A percentile compares a stretch with the other conserved stretches of the same genome.
These are phyloP conservation scores for Coptodon bakossiorum DNA, from an alignment of 2,113 vertebrate species.

Conservation along the genomic window DNA sequence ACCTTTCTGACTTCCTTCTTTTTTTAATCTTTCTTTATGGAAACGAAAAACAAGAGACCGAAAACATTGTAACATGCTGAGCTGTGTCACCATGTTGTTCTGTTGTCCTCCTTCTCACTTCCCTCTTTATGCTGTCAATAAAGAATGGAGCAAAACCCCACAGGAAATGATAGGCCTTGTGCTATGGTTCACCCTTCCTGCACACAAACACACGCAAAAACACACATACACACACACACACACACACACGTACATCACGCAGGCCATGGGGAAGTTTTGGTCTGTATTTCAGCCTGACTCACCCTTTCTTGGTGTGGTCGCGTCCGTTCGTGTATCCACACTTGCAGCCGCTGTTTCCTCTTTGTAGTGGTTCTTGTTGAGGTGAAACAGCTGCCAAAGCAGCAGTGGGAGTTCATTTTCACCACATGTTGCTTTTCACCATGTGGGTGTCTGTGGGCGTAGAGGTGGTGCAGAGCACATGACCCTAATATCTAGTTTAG, in stretches of 20 bases:
- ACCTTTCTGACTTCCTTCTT: not conserved
- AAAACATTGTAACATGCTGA: not conserved
- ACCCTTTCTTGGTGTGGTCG: not conserved
- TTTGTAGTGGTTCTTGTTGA: not conserved
- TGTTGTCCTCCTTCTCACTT: not conserved
- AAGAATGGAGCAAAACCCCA: not conserved
- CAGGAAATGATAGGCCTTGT: conserved; percentile 33
- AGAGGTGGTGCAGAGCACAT: too few species aligned
- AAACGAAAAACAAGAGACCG: fast-evolving
- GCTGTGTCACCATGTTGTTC: not conserved
- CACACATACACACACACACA: not conserved
- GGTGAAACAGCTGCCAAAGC: not conserved
- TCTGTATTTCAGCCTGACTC: conserved; percentile 4
- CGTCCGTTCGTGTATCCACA: not conserved
- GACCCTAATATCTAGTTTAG: not conserved
- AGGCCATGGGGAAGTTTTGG: not conserved
- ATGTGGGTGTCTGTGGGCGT: not conserved
- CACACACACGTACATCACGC: not conserved
- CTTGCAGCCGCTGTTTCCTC: not conserved
- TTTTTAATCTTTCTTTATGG: not conserved
- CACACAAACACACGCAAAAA: not conserved
- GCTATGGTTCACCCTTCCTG: conserved; percentile 5
- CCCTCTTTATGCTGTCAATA: not conserved
- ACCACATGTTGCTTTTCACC: not conserved
- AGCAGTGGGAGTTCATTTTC: not conserved